Base-by-base conservation (phyloP, 1,140 invertebrate species). In the Phortica variegata region DNA sequence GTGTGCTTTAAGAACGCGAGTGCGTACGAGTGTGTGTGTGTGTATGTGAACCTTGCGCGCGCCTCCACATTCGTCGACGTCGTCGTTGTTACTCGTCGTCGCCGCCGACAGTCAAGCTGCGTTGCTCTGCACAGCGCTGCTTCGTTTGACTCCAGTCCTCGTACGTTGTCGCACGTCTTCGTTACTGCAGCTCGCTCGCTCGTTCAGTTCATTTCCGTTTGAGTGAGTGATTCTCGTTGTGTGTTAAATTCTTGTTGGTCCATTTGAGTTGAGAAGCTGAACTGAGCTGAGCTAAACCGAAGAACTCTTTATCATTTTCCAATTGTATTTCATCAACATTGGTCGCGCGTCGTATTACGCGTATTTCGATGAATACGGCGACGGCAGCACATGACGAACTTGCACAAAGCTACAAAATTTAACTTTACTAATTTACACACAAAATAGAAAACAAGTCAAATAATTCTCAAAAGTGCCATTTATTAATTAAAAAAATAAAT, bases 11-110 rank as follows among this genome's bases (percentile, higher is more conserved):
- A 47, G 32, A 44, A 13, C 34, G 40, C 43, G 38, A 36, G 19
- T 46, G 23, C 45, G 19, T 43, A 16, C 38, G 32, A 34, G 42
- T 52, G 33, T 26, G 32, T 40, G 26, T 46, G 49, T 63, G 58
- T 49, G 59, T 58, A 56, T 66, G 63, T 63, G 63, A 63, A 66
- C 63, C n/a, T n/a, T 66, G 63, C 63, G 49, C 58, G 60, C 60
- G 62, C 62, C 62, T 66, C 62, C 63, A 66, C 58, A 62, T 36
- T n/a, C n/a, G 48, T 61, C 57, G 54, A 47, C 57, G 52, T 40
- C 46, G 54, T 56, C 57, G n/a, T n/a, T n/a, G n/a, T n/a, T n/a
- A n/a, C n/a, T n/a, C n/a, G n/a, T n/a, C n/a, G n/a, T n/a, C n/a
- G n/a, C n/a, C n/a, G n/a, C n/a, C n/a, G n/a, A n/a, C n/a, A n/a